Evolutionary conservation across 2,113 vertebrate genomes (phyloP).

Genomic region (Pipra filicauda): DNA sequence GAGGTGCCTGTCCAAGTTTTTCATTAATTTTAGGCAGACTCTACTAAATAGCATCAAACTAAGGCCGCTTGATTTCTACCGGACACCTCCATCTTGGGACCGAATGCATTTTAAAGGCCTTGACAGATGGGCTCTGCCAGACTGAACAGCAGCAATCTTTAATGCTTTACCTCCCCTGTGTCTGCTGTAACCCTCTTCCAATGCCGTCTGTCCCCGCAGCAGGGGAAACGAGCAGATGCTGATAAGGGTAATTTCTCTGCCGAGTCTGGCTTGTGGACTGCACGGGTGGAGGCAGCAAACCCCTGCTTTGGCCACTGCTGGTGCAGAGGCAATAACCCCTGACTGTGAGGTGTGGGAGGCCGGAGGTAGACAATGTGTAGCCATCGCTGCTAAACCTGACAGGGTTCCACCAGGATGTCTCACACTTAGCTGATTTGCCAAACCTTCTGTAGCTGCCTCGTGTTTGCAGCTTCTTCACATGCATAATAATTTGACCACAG

Average conservation of each 20-base stretch:
- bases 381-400: background rate
- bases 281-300: accelerated
- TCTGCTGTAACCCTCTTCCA: background rate
- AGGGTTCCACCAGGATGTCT: background rate
- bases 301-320: background rate
- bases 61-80: background rate
- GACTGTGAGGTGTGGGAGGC: background rate
- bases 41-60: background rate
- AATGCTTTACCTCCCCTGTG: background rate
- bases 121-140: background rate
- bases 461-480: background rate
- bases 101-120: background rate
- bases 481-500: background rate
- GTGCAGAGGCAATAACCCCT: background rate
- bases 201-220: background rate
- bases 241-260: accelerated
- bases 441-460: background rate
- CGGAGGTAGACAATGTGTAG: background rate
- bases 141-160: background rate
- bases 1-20: background rate
- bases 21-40: background rate
- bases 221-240: background rate
- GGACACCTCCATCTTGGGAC: background rate
- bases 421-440: background rate
- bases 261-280: accelerated